A percentile compares a stretch with the other conserved stretches of the same genome.
phyloP scores from a whole-genome alignment of 2,888 invertebrate species.

The Cosmia trapezina region DNA sequence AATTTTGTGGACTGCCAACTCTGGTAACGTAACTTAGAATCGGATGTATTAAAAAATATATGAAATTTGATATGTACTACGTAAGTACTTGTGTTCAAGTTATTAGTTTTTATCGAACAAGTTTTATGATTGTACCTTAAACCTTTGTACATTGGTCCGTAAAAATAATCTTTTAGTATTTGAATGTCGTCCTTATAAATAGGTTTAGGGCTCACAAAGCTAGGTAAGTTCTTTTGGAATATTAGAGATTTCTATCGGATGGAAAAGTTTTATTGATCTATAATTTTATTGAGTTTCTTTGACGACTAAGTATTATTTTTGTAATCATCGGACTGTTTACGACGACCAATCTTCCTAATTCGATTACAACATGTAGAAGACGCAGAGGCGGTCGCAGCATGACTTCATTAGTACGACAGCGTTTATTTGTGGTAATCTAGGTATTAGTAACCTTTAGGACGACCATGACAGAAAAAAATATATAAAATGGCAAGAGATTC shows the following conservation, averaged over 20 bases:
- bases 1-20: conserved; percentile 60
- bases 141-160: conserved; percentile 39
- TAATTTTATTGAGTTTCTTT: not conserved
- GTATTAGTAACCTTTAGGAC: not conserved
- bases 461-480: not conserved
- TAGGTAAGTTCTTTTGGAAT: conserved; percentile 22
- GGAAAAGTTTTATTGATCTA: conserved; percentile 2
- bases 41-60: conserved; percentile 52
- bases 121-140: conserved; percentile 45
- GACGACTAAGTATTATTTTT: not conserved
- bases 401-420: not conserved
- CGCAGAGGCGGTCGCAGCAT: not conserved
- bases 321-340: not conserved
- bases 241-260: conserved; percentile 2
- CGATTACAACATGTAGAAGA: not conserved
- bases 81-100: conserved; percentile 47
- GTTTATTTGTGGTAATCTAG: not conserved
- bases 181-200: conserved; percentile 43
- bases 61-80: conserved; percentile 54
- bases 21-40: conserved; percentile 56
- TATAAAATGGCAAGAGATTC: not conserved
- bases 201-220: conserved; percentile 30
- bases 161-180: conserved; percentile 59
- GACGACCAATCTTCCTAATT: not conserved
- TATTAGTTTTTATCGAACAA: conserved; percentile 54